Base-by-base conservation (phyloP, 1,140 invertebrate genomes). In the Drosophila sechellia region DNA sequence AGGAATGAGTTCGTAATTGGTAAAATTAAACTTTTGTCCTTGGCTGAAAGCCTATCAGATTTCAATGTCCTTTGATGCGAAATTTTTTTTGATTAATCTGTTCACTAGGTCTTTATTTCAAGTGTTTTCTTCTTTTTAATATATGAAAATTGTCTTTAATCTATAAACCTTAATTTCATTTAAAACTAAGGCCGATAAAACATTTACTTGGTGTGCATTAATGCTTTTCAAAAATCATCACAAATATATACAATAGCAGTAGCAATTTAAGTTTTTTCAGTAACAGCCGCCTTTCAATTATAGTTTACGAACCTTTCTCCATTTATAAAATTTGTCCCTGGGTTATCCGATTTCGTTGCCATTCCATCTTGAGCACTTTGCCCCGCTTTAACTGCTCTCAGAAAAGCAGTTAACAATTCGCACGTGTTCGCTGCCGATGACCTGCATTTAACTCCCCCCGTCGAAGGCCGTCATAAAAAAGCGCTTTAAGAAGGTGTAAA, bases 391-490 rank as follows among this genome's bases (percentile, higher is more conserved):
- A 17, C 35, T 46, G 64, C 49, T 50, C 69, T 48, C 17, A 39
- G 40, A 72, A 72, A 72, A 69, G 68, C 57, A 69, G 59, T 74
- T 72, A 59, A 68, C 54, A 56, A 53, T 60, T 42, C 46, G 69
- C 76, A 84, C 69, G 75, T 80, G 77, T 49, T 54, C 42, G 39
- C 56, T 56, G 60, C 64, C 77, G 42, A 37, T 80, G 71, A 85
- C 83, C 80, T 76, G 34, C 49, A 48, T 76, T 71, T 63, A 64
- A 66, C 63, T 49, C 58, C 66, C 37, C 37, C 45, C 37, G n/a
- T 53, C 49, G 12, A 50, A 53, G 22, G 52, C 22, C 43, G 50
- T 50, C 52, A 71, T 70, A 70, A 71, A 70, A 70, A 48, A 53
- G 31, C 43, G 35, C 65, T 70, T 70, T 49, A 70, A 70, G 64